These are phyloP conservation scores for Podarcis raffonei DNA, from an alignment of 2,113 vertebrate species.

Conservation along the genomic window DNA sequence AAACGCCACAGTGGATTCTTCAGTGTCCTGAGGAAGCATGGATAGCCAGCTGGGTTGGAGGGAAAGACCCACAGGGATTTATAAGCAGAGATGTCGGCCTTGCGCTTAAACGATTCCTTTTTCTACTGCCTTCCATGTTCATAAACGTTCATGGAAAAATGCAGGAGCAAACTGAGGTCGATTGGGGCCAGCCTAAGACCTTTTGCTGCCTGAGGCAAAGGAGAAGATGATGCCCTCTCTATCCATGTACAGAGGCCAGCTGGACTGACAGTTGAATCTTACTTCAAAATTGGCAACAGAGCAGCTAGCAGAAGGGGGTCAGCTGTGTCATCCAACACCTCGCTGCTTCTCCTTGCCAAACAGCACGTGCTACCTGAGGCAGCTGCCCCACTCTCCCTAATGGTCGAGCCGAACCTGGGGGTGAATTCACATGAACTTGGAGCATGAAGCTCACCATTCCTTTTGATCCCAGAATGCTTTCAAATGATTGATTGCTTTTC, in stretches of 20 bases:
- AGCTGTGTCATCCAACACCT: no score
- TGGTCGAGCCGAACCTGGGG: no score
- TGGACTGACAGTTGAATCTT: no score
- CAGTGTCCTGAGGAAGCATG: not conserved
- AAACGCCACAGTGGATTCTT: rapidly evolving
- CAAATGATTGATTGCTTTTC: not conserved
- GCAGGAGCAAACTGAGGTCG: not conserved
- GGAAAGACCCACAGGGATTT: not conserved
- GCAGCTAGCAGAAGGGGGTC: no score
- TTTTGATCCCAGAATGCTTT: not conserved
- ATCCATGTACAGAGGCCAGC: no score
- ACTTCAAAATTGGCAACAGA: no score
- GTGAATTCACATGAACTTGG: not conserved
- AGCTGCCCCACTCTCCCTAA: no score
- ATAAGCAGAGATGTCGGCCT: not conserved
- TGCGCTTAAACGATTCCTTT: not conserved
- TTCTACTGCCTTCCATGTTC: not conserved
- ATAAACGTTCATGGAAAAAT: not conserved
- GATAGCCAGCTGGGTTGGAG: not conserved
- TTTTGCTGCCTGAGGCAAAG: no score
- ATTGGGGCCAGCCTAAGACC: no score
- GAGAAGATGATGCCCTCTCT: no score
- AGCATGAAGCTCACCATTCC: not conserved
- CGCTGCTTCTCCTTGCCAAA: no score
- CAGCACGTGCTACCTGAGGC: no score